Base-by-base conservation (phyloP, 64 coral and sea anemone genomes). In the Pocillopora verrucosa region DNA sequence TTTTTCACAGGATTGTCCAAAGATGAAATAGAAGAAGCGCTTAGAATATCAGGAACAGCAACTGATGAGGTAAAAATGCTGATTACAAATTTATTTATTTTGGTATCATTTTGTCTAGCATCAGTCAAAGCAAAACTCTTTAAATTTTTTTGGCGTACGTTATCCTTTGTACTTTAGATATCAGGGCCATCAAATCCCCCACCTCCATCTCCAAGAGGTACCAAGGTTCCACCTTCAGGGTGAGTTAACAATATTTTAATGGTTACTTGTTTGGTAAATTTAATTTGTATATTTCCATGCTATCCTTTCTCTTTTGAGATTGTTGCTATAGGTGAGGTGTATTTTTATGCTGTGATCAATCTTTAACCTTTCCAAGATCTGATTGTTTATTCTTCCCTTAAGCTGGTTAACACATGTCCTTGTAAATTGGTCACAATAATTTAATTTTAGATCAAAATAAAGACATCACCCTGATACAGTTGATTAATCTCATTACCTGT, bases 21-120 rank as follows among this genome's bases (percentile, higher is more conserved):
- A 88, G 94, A 96, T 93, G 94, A 96, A 34, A 89, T 96, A 58
- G 94, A 96, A n/a, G 80, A 90, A 61, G 94, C 91, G 17, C 68
- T 96, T 61, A 72, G 63, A 58, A 36, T 87, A 73, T 96, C 94
- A 74, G 94, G 94, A 36, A 96, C 94, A 72, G 91, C 94, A 20
- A 34, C 58, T 69, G 91, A 96, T 96, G 88, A 90, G 80, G 94
- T 96, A 24, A 62, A 0, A 24, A 3, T 7, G 41, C 41, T 51
- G 7, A 3, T 0, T 51, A 56, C 62, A 87, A 14, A 24, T 59
- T 58, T 45, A 22, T n/a, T 74, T 59, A 56, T 69, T 6, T 37
- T 25, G 11, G 13, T 63, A 13, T 63, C 16, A 63, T 15, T 17
- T 63, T 63, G 63, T 34, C 1, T 16, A 15, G 34, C 60, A 63